Evolutionary conservation across 2,888 invertebrate species (phyloP), one percentile per base, ranked within the genome.

Genomic region (Gortyna flavago): DNA sequence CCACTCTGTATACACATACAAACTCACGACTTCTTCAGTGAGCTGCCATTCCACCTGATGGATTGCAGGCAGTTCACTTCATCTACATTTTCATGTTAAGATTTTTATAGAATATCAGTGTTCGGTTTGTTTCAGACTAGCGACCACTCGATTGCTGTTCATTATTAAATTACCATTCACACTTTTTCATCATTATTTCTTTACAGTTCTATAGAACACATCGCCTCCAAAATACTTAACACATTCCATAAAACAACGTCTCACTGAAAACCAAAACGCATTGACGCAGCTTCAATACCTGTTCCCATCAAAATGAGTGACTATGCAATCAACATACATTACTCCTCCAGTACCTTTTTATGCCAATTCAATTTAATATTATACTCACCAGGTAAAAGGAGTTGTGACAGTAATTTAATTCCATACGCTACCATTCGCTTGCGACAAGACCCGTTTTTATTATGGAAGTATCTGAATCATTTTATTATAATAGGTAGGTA

Each of bases 371-470:
- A 91, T 91, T 91, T 89, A 90, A 89, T 90, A 87, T 79, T 62
- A 79, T 21, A 75, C 77, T 84, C 77, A 68, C 82, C 82, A 82
- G 88, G 89, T 88, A 89, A 88, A 89, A 89, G 87, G 88, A 87
- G 82, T 86, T 84, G 89, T 87, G 87, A 88, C 84, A 86, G 86
- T 91, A 92, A 92, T 92, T 91, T 89, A 89, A 92, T 92, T 92
- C 90, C 81, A 74, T 78, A 72, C 85, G 83, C 85, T 83, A 84
- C 86, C 84, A 85, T 86, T 83, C 82, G 84, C 79, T 70, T 71
- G 72, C 77, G 85, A 84, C 73, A 74, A 65, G 83, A 68, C 75
- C 67, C 80, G 80, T 87, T 86, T 88, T 88, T 87, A 84, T 87
- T 88, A 88, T 81, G 70, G 61, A 77, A 72, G 77, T 76, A 74